Evolutionary conservation across 2,113 vertebrate genomes (phyloP).

Genomic region (Seriola quinqueradiata): DNA sequence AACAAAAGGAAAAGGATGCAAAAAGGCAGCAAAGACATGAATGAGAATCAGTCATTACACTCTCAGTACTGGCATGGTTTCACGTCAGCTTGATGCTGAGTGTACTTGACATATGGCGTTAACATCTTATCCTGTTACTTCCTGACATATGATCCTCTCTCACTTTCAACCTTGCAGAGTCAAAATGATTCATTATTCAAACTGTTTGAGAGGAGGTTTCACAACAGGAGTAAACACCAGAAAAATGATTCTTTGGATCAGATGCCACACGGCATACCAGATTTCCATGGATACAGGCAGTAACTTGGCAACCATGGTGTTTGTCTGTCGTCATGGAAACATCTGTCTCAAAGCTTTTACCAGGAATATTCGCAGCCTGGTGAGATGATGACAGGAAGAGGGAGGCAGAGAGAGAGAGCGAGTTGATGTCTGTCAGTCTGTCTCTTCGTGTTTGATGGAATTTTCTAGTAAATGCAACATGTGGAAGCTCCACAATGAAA

Average conservation of each 20-base stretch:
- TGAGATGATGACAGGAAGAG: constrained; percentile 1
- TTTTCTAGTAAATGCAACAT: neutral
- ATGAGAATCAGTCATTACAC: neutral
- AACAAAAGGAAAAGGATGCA: neutral
- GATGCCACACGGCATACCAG: constrained; percentile 37
- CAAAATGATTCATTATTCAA: constrained; percentile 37
- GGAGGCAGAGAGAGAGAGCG: neutral
- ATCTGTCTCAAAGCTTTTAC: constrained; percentile 28
- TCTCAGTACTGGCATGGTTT: neutral
- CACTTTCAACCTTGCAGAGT: neutral
- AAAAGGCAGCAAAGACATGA: neutral
- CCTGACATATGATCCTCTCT: neutral
- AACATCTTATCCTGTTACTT: constrained; percentile 16
- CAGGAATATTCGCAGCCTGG: constrained; percentile 6
- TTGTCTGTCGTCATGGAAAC: constrained; percentile 78
- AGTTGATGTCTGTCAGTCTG: neutral
- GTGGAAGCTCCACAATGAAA: neutral
- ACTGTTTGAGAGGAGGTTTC: constrained; percentile 23
- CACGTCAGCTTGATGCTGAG: constrained; percentile 34
- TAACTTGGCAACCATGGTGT: constrained; percentile 72
- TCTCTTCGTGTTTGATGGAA: neutral
- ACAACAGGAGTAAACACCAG: constrained; percentile 38
- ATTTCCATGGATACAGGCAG: constrained; percentile 73
- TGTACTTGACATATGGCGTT: constrained; percentile 33
- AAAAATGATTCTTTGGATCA: constrained; percentile 25